phyloP scores from a whole-genome alignment of 2,797 vertebrate genomes.

The Orientallactaga sibirica region DNA sequence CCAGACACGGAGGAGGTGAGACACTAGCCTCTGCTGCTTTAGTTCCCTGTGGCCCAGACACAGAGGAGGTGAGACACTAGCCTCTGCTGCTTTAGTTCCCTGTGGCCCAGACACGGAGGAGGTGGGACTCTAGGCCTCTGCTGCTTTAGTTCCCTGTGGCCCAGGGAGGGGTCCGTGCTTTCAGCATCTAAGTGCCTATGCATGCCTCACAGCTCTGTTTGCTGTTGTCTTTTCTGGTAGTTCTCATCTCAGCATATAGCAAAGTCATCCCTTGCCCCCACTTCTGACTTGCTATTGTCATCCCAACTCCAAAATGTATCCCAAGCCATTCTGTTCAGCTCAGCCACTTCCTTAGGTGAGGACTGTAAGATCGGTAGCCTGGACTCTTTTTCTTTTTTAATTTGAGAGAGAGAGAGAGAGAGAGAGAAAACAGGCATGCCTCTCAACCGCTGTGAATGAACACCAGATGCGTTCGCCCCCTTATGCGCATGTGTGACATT shows the following conservation, averaged over 20 bases:
- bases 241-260: background rate
- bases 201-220: background rate
- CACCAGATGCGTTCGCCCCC: no score
- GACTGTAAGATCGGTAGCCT: no score
- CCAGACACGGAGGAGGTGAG: no score
- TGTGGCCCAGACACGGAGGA: background rate
- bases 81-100: no score
- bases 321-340: background rate
- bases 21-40: no score
- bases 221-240: background rate
- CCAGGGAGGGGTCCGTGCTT: background rate
- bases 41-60: no score
- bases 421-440: no score
- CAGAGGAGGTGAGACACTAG: no score
- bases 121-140: background rate
- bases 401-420: no score
- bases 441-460: no score
- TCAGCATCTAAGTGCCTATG: background rate
- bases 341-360: background rate
- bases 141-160: background rate
- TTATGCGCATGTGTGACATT: no score
- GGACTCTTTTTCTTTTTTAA: no score
- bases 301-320: background rate
- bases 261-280: accelerated
- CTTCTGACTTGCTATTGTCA: background rate